Base-by-base conservation (phyloP, 2,888 invertebrate species). In the Anthoptus insignis region DNA sequence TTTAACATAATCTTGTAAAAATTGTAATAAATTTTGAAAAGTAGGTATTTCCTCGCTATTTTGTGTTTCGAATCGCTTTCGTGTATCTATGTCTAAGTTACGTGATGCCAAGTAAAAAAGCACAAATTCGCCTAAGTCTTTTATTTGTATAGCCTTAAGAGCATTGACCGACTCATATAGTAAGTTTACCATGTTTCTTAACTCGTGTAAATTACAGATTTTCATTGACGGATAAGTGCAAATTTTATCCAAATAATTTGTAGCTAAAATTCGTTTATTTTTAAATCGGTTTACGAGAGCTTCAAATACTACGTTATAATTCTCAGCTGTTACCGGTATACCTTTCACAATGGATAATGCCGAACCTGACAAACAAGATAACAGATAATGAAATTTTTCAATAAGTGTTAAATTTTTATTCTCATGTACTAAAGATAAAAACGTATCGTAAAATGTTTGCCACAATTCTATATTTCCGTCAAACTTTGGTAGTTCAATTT, bases 31-130 rank as follows among this genome's bases (percentile, higher is more conserved):
- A 3, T 39, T 22, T 9, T 16, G 1, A 45, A 47, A 59, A 27
- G 59, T 59, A 21, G 59, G 59, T 59, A 59, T 32, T 24, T 52
- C 29, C 11, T 32, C 19, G 16, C 42, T 39, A 14, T 57, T 59
- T 52, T 58, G 53, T 6, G 52, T 19, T 56, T 63, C 63, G 49
- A 63, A 63, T 14, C 47, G 32, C 34, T 56, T 56, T 5, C 63
- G 52, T 13, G 64, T 58, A 24, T 50, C 50, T 9, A 19, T 13
- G 24, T 64, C 64, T 27, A 64, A 16, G 8, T 11, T 22, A 8
- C 64, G 64, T 11, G 42, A 47, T n/a, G 52, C 52, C 6, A 64
- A 32, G 50, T 64, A 58, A 52, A 58, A 64, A 11, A 64, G 14
- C 8, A 64, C 24, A 37, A 58, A 64, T 21, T 58, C 52, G 13